Conservation (phyloP, 2,797 vertebrate genomes). For the Uromys caudimaculatus region DNA sequence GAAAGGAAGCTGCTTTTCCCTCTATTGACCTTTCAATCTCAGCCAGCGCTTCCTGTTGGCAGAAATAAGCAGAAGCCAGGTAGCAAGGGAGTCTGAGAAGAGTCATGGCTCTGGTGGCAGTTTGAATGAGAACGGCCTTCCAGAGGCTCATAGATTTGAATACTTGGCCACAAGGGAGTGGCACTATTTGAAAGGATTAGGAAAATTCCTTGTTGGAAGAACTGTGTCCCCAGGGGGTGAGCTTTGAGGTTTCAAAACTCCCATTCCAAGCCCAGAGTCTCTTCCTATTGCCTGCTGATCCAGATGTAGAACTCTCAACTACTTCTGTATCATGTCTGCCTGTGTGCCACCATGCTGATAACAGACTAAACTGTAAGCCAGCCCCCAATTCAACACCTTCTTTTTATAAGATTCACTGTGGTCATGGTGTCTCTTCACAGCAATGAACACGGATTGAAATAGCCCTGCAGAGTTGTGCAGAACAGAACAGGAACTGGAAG, state of each 20-base stretch:
- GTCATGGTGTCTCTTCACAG: background rate
- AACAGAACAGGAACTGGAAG: background rate
- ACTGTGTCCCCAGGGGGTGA: background rate
- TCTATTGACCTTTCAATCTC: background rate
- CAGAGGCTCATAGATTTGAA: background rate
- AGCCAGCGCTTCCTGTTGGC: background rate
- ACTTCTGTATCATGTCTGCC: background rate
- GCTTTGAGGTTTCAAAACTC: background rate
- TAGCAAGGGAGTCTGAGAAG: background rate
- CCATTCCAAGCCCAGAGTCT: background rate
- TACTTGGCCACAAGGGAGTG: background rate
- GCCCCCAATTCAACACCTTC: background rate
- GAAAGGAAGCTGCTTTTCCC: background rate
- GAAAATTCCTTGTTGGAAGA: background rate
- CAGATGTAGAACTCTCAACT: background rate
- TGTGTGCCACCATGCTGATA: background rate
- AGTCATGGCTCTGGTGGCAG: too few species aligned
- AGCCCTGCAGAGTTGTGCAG: background rate
- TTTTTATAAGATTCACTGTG: background rate
- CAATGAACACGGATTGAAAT: background rate
- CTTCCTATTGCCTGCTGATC: background rate
- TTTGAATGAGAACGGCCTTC: background rate
- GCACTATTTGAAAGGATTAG: background rate
- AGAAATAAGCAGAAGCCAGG: background rate
- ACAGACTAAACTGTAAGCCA: background rate